phyloP scores from a whole-genome alignment of 2,797 vertebrate genomes.

The Coendou prehensilis region DNA sequence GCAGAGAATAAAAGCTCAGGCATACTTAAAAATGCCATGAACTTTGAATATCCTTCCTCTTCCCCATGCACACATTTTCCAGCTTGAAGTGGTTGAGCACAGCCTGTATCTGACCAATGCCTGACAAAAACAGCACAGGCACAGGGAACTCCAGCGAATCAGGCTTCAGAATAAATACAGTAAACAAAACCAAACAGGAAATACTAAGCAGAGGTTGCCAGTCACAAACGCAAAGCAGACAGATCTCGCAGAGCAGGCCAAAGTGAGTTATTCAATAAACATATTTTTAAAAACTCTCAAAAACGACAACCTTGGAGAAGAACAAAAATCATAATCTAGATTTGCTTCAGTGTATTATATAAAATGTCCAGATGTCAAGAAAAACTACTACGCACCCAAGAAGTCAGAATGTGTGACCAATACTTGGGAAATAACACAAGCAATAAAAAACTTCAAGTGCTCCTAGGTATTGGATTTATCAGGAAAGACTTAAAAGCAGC shows the following conservation, averaged over 20 bases:
- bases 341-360: neutral
- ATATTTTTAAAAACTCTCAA: neutral
- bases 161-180: neutral
- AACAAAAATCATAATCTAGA: constrained; percentile 14
- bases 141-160: neutral
- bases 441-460: neutral
- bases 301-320: neutral
- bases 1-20: neutral
- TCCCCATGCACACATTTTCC: neutral
- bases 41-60: neutral
- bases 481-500: neutral
- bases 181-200: neutral
- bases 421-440: neutral
- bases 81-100: neutral
- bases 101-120: neutral
- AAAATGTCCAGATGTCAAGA: constrained; percentile 34
- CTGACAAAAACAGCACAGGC: neutral
- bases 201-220: neutral
- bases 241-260: neutral
- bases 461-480: neutral
- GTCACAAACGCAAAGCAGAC: neutral
- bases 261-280: neutral
- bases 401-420: neutral
- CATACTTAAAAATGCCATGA: neutral
- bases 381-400: neutral